phyloP scores from a whole-genome alignment of 2,113 vertebrate species.

The Megaceryle maxima region DNA sequence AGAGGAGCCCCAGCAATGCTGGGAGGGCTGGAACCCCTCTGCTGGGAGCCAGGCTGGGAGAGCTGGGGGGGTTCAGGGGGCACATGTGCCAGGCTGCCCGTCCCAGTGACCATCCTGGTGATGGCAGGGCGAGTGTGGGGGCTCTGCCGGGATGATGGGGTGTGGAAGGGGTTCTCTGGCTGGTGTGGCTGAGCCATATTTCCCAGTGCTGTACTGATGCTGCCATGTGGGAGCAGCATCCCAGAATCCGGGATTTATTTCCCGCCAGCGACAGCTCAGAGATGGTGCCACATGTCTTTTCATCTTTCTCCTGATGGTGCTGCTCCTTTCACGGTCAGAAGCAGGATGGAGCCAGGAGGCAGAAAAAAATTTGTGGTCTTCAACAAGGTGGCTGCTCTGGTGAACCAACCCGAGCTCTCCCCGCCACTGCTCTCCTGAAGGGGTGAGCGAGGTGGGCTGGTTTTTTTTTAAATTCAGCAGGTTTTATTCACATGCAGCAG shows the following conservation, averaged over 20 bases:
- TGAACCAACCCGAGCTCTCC: background rate
- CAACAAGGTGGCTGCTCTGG: background rate
- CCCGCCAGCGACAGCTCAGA: rapidly evolving
- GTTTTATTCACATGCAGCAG: background rate
- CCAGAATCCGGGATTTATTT: rapidly evolving
- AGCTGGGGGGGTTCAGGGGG: too few species aligned
- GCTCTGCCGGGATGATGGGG: rapidly evolving
- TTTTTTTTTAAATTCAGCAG: background rate
- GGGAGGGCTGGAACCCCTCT: too few species aligned
- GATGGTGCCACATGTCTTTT: rapidly evolving
- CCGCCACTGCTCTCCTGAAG: rapidly evolving
- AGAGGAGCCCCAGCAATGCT: too few species aligned
- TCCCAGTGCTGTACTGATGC: rapidly evolving
- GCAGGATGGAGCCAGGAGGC: background rate
- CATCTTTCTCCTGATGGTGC: rapidly evolving
- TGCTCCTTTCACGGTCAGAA: background rate
- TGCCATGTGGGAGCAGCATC: rapidly evolving
- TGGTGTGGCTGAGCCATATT: rapidly evolving
- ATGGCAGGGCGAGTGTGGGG: rapidly evolving
- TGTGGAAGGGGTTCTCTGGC: background rate
- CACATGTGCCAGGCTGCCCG: background rate
- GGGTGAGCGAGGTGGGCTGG: background rate
- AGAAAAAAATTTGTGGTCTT: background rate
- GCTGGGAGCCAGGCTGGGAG: too few species aligned
- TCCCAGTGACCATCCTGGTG: rapidly evolving